Percentiles rank a stretch among this genome's conserved stretches.
Conservation (phyloP, 2,888 invertebrate genomes). For the Drosophila picticornis region DNA sequence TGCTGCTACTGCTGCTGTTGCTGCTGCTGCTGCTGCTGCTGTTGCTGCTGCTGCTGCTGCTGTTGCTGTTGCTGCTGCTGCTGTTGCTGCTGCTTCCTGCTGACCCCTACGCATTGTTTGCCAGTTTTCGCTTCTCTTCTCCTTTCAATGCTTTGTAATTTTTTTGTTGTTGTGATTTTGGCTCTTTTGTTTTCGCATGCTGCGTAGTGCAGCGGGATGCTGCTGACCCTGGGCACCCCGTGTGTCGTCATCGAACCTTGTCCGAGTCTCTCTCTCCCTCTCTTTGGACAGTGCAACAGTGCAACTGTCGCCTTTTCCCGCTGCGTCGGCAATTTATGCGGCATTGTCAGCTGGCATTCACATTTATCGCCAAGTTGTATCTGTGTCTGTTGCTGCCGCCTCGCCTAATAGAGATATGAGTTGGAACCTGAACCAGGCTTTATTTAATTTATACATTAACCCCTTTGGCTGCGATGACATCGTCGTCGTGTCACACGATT, state of each 20-base stretch:
- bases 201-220: slow-evolving; percentile 15
- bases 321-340: slow-evolving; percentile 53
- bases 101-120: slow-evolving; percentile 67
- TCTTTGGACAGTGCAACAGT: slow-evolving; percentile 6
- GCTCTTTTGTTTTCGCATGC: slow-evolving; percentile 38
- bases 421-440: slow-evolving; percentile 36
- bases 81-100: slow-evolving; percentile 31
- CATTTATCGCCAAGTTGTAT: slow-evolving; percentile 51
- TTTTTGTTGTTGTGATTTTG: slow-evolving; percentile 1
- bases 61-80: background rate
- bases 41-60: slow-evolving; percentile 5
- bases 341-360: slow-evolving; percentile 38
- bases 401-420: slow-evolving; percentile 71
- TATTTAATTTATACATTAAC: slow-evolving; percentile 80
- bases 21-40: slow-evolving; percentile 19
- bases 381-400: slow-evolving; percentile 11
- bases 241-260: slow-evolving; percentile 21
- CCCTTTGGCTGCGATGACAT: slow-evolving; percentile 56
- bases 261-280: background rate
- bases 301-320: slow-evolving; percentile 26
- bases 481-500: slow-evolving; percentile 76
- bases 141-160: background rate
- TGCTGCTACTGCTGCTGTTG: slow-evolving; percentile 9
- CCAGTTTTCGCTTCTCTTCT: slow-evolving; percentile 17
- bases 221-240: slow-evolving; percentile 38